Evolutionary conservation across 2,113 vertebrate genomes (phyloP), one percentile per base, ranked within the genome.

Genomic region (Callionymus lyra): DNA sequence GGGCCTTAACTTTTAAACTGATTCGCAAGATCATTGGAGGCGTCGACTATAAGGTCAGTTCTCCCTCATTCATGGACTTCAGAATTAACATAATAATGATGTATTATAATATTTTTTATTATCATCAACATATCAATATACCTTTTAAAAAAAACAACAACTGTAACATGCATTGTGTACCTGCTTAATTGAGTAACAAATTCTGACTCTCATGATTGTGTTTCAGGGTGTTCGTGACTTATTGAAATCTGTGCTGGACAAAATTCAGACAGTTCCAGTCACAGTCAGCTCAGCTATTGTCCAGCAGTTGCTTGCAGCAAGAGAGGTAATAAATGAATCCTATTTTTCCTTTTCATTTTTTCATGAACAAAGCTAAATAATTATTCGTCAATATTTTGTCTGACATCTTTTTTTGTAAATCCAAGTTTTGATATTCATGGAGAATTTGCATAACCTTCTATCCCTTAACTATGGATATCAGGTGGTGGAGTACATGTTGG

Each of bases 401-500:
- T 27, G 21, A 5, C 21, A 4, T 27, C 21, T 27, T 4, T 27
- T 27, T 5, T 27, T 27, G n/a, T 8, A 27, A 27, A 27, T 27
- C 21, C 9, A 16, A 16, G 21, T 15, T 3, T 14, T 42, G 6
- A 9, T 34, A 16, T 18, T 13, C 13, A 5, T 12, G 10, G 36
- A 1, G 1, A 39, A 2, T 12, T 5, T 27, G n/a, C 27, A 34
- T 32, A 4, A 15, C 15, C 13, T 6, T 1, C 19, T 18, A 14
- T 38, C 1, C 19, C 6, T 40, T 56, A 5, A 46, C 12, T 41
- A 9, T 47, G 9, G 31, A 8, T 46, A 42, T 6, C 43, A 99
- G 95, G 93, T 99, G 48, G 93, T 99, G 47, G 92, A 94, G 37
- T 99, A 99, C 56, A 99, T 98, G 49, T 83, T 99, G 53, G 92